These are phyloP conservation scores for Cebidichthys violaceus DNA, from an alignment of 2,113 vertebrate genomes.

Conservation along the genomic window DNA sequence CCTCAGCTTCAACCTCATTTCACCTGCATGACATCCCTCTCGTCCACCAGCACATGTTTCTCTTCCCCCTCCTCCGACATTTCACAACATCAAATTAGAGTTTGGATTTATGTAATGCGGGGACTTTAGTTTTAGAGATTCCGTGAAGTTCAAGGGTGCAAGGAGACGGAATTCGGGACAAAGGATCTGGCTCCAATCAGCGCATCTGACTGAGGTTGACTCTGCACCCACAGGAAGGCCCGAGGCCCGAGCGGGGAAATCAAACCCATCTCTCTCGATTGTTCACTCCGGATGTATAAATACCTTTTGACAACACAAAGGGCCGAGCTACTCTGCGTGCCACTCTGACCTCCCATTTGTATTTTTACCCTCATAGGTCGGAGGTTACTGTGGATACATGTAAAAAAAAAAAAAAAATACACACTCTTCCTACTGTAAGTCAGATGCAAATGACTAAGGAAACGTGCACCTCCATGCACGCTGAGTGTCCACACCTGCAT, in stretches of 20 bases:
- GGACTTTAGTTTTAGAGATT: slow-evolving; percentile 62
- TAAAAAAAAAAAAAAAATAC: slow-evolving; percentile 4
- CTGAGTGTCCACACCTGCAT: slow-evolving; percentile 2
- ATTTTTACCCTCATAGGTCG: slow-evolving; percentile 20
- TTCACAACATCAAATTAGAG: slow-evolving; percentile 57
- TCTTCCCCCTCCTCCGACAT: slow-evolving; percentile 24
- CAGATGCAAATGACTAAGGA: background rate
- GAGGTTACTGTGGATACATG: slow-evolving; percentile 22
- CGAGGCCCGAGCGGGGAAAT: slow-evolving; percentile 65
- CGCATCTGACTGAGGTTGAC: slow-evolving; percentile 63
- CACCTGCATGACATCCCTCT: slow-evolving; percentile 41
- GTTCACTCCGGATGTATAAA: slow-evolving; percentile 75
- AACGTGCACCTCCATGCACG: background rate
- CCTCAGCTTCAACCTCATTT: slow-evolving; percentile 50
- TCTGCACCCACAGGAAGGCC: slow-evolving; percentile 74
- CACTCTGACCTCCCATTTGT: slow-evolving; percentile 54
- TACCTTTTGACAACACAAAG: slow-evolving; percentile 58
- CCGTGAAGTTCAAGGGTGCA: slow-evolving; percentile 65
- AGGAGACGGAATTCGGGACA: slow-evolving; percentile 62
- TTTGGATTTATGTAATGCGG: slow-evolving; percentile 53
- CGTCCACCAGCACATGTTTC: slow-evolving; percentile 16
- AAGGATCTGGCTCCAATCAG: slow-evolving; percentile 78
- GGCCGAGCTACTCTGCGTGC: slow-evolving; percentile 37
- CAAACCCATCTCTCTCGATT: slow-evolving; percentile 69
- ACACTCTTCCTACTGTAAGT: background rate